Evolutionary conservation across 2,888 invertebrate species (phyloP).

Genomic region (Drosophila nr. perissopoda): DNA sequence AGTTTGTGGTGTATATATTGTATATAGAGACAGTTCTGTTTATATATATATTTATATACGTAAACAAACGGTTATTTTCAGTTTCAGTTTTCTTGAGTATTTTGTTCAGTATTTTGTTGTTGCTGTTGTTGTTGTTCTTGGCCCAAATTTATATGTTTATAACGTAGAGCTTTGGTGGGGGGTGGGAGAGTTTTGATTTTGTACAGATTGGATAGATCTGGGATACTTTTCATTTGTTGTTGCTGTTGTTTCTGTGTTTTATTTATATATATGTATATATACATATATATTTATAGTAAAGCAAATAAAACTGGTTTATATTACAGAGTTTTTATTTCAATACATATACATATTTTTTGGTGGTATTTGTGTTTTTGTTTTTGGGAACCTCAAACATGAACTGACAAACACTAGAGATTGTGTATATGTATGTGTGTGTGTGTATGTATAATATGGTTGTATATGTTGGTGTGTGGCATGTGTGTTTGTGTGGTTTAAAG

Average conservation of each 20-base stretch:
- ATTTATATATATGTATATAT: not conserved
- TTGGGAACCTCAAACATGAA: constrained; percentile 43
- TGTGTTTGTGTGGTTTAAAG: constrained; percentile 26
- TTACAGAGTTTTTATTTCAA: constrained; percentile 38
- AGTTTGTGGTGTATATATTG: constrained; percentile 7
- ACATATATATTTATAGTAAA: constrained; percentile 18
- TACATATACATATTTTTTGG: not conserved
- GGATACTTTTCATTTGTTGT: constrained; percentile 15
- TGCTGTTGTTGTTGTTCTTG: constrained; percentile 13
- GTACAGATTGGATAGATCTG: constrained; percentile 39
- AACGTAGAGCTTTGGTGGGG: constrained; percentile 9
- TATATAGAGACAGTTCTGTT: constrained; percentile 19
- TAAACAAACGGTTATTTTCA: constrained; percentile 16
- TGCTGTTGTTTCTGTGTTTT: constrained; percentile 10
- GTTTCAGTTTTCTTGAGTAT: constrained; percentile 6
- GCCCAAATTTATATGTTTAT: constrained; percentile 10
- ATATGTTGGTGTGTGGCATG: constrained; percentile 14
- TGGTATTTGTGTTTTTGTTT: constrained; percentile 4
- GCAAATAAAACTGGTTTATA: constrained; percentile 49
- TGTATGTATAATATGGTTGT: constrained; percentile 13
- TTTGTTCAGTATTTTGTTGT: constrained; percentile 14
- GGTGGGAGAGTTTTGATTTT: constrained; percentile 26
- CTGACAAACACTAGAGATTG: constrained; percentile 53
- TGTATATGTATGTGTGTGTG: constrained; percentile 30
- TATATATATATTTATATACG: constrained; percentile 11